Evolutionary conservation across 2,888 invertebrate species (phyloP), one percentile per base, ranked within the genome.

Genomic region (Galeopsomyia nigrocyanea): DNA sequence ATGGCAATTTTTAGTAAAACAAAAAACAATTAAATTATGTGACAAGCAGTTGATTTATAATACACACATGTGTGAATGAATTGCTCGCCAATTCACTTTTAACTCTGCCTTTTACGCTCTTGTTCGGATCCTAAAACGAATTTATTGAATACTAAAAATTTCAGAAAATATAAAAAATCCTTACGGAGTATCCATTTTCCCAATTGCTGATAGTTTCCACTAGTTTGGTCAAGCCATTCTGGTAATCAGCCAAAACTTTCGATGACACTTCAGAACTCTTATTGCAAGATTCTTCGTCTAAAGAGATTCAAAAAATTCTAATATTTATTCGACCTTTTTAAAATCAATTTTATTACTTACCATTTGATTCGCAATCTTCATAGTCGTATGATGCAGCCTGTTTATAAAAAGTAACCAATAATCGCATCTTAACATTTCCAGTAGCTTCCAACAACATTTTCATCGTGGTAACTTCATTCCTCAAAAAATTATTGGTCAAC

Each of bases 401-500:
- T 66, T 83, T 81, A n/a, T 81, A 68, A 65, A 82, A 82, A n/a
- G 79, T 80, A 17, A 86, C 75, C 72, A 84, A 80, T 22, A 82
- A 75, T 7, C 77, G 74, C 21, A 77, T 78, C 67, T 80, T 78
- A 13, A 79, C 72, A 56, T 79, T 73, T 3, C 81, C 83, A 22
- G 81, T 63, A 53, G 80, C 78, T 46, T 77, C 71, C n/a, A 85
- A 68, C 55, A 82, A 69, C 0, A 64, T 67, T 1, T 76, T 71
- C 13, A 85, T 51, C 5, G 75, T 77, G 2, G 67, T 71, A 3
- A 73, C 19, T 5, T 78, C 76, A 63, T 76, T 76, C 17, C 51
- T 65, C 3, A 85, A 70, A 61, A 84, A 83, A 26, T 74, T 68
- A 70, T 81, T 83, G 10, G 79, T 76, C 57, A 85, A 72, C n/a